Conservation (phyloP, 2,888 invertebrate species). For the Monoplex corrugatus region DNA sequence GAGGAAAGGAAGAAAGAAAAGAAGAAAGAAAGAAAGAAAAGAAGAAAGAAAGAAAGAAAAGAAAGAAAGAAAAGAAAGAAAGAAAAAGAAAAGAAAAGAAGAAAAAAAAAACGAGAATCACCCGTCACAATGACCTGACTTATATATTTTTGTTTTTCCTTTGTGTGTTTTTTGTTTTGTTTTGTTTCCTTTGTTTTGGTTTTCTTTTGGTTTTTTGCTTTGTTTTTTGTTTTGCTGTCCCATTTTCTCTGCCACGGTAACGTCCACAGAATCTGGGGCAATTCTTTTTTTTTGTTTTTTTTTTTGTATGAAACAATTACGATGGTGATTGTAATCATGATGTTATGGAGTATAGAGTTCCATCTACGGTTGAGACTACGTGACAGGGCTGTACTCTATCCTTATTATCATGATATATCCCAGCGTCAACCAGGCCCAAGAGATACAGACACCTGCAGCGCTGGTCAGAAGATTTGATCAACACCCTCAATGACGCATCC, state of each 20-base stretch:
- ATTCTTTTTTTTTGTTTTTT: too few species aligned
- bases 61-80: background rate
- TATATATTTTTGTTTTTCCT: background rate
- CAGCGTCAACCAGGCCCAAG: too few species aligned
- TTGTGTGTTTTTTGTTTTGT: background rate
- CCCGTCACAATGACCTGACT: background rate
- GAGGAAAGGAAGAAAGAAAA: background rate
- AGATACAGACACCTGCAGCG: too few species aligned
- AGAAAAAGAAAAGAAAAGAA: too few species aligned
- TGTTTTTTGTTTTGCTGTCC: background rate
- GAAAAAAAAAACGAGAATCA: background rate
- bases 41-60: background rate
- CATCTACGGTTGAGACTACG: too few species aligned
- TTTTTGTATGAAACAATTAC: too few species aligned
- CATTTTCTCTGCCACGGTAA: background rate
- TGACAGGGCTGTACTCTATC: too few species aligned
- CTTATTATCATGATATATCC: too few species aligned
- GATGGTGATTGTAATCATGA: background rate
- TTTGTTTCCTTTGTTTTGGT: too few species aligned
- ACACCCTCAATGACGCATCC: background rate
- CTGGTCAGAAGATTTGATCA: too few species aligned
- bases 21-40: background rate
- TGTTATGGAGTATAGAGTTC: background rate
- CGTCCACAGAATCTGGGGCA: too few species aligned
- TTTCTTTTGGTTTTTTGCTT: background rate